Percentiles rank a stretch among this genome's conserved stretches.
Conservation (phyloP, 2,888 invertebrate species). For the Agapetus fuscipes region DNA sequence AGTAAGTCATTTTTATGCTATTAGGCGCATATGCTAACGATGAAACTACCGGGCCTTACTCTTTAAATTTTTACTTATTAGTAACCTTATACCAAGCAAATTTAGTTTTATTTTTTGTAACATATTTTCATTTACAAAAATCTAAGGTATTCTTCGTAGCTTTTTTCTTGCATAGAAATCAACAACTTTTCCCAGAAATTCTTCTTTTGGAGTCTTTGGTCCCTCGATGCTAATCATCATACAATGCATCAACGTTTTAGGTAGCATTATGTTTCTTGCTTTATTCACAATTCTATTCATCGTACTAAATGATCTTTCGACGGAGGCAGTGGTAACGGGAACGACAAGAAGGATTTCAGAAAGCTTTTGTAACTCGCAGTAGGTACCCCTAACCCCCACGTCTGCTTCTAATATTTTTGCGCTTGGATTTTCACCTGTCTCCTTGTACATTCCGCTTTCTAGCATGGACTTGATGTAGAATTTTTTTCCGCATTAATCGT, state of each 20-base stretch:
- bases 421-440: too few species aligned
- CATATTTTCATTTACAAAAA: too few species aligned
- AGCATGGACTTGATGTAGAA: too few species aligned
- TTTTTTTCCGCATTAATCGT: too few species aligned
- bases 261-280: background rate
- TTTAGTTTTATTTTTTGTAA: too few species aligned
- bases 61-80: too few species aligned
- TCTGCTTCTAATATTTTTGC: constrained; percentile 1
- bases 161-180: constrained; percentile 1
- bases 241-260: background rate
- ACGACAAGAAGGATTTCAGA: background rate
- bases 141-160: constrained; percentile 1
- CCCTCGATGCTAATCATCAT: constrained; percentile 2
- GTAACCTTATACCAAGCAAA: too few species aligned
- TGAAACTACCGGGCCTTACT: too few species aligned
- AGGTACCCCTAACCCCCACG: too few species aligned
- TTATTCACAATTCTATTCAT: background rate
- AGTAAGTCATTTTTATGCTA: too few species aligned
- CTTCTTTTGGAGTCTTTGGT: constrained; percentile 1
- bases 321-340: constrained; percentile 1
- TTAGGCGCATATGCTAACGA: too few species aligned
- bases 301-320: constrained; percentile 1
- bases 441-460: too few species aligned
- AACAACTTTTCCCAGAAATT: constrained; percentile 1
- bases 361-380: background rate